A percentile compares a stretch with the other conserved stretches of the same genome.
Conservation (phyloP, 1,140 invertebrate genomes). For the Drosophila watanabei region DNA sequence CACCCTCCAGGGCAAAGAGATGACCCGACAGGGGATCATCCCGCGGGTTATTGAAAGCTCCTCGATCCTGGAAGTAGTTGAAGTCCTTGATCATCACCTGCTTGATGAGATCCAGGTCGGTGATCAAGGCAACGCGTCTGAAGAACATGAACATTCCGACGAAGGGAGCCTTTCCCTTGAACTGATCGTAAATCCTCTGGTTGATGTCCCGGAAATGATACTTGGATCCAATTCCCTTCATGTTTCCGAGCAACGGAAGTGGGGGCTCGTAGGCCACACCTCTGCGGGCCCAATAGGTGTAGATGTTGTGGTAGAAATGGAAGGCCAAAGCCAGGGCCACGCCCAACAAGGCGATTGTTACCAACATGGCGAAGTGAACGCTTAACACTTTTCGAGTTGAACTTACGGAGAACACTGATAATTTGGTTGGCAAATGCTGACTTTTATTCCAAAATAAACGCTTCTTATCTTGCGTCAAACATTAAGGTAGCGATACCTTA, state of each 20-base stretch:
- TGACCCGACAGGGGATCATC: conserved; percentile 87
- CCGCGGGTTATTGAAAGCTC: conserved; percentile 86
- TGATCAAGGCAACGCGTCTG: conserved; percentile 29
- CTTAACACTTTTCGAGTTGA: background rate
- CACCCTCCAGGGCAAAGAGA: conserved; percentile 86
- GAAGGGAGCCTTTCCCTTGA: conserved; percentile 66
- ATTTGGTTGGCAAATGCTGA: background rate
- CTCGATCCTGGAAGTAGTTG: conserved; percentile 80
- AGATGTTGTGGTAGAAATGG: conserved; percentile 34
- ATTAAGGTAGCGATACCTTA: conserved; percentile 2
- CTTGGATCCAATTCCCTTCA: conserved; percentile 49
- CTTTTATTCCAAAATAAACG: conserved; percentile 8
- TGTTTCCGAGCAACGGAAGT: conserved; percentile 74
- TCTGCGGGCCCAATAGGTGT: conserved; percentile 83
- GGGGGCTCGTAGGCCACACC: conserved; percentile 82
- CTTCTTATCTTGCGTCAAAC: background rate
- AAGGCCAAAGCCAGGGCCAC: conserved; percentile 35
- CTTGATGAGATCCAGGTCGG: conserved; percentile 75
- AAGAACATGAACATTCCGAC: conserved; percentile 68
- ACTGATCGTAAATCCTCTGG: conserved; percentile 65
- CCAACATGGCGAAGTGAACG: conserved; percentile 11
- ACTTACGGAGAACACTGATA: conserved; percentile 6
- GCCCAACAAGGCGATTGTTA: conserved; percentile 46
- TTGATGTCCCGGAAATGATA: conserved; percentile 65
- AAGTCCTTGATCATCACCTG: conserved; percentile 84